These are phyloP conservation scores for Euwallacea fornicatus DNA, from an alignment of 1,140 invertebrate genomes.

Conservation along the genomic window DNA sequence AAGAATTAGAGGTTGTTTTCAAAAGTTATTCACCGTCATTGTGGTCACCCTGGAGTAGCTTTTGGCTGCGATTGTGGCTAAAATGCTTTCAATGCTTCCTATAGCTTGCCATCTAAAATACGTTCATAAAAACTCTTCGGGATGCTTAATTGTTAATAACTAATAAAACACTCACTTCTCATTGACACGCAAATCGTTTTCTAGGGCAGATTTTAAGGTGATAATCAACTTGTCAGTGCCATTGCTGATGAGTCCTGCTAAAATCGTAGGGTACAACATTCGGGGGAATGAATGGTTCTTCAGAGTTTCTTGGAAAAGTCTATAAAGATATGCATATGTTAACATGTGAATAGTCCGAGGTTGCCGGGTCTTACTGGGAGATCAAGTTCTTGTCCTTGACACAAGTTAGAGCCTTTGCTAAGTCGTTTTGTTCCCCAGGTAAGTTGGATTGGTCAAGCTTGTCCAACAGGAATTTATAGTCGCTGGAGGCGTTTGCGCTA, in stretches of 20 bases:
- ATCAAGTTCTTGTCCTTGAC: neutral
- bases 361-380: slow-evolving; percentile 4
- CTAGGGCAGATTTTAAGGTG: neutral
- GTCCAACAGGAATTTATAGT: neutral
- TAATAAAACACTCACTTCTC: neutral
- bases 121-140: neutral
- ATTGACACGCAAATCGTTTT: neutral
- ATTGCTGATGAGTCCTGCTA: slow-evolving; percentile 3
- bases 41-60: neutral
- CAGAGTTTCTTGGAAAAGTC: neutral
- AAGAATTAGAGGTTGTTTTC: too few relatives aligned
- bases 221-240: neutral
- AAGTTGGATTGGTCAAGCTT: slow-evolving; percentile 1
- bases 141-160: neutral
- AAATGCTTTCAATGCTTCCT: neutral
- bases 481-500: neutral
- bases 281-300: slow-evolving; percentile 2
- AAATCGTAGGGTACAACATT: neutral
- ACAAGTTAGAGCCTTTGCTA: neutral
- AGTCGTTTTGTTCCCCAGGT: slow-evolving; percentile 16
- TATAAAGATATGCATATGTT: neutral
- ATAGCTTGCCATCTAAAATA: slow-evolving; percentile 3
- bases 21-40: neutral
- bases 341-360: neutral
- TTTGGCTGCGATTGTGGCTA: neutral